Evolutionary conservation across 2,888 invertebrate species (phyloP), one percentile per base, ranked within the genome.

Genomic region (Neelides folsomi): DNA sequence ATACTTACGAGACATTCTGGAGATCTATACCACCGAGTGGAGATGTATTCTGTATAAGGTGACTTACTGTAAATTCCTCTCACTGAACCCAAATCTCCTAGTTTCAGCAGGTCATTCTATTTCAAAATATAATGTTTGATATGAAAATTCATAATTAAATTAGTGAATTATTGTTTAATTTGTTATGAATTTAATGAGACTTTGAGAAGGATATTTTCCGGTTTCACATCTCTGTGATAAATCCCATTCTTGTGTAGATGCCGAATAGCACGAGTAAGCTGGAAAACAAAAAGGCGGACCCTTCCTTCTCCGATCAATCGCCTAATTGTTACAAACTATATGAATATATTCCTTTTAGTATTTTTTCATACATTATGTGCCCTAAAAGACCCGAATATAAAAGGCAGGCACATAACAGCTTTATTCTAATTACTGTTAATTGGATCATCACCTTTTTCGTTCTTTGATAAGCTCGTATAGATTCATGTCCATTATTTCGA

Each of bases 401-500:
- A n/a, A n/a, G n/a, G n/a, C n/a, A n/a, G 27, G 27, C 27, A 27
- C 27, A 27, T 5, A 27, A 27, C 27, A 5, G 3, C 7, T 27
- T 27, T 27, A 27, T 27, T 27, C 27, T 7, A 27, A 27, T 5
- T 19, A 34, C 13, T 3, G 7, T 12, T 20, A 13, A 52, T 20
- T 50, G 15, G 2, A 13, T 27, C 10, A 47, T 57, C 68, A 73
- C 71, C 71, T 70, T 65, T 71, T 74, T 65, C 73, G 70, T 65
- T 72, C 71, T 68, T 74, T 75, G 59, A 81, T 75, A 59, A 78
- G 71, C 64, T 81, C 81, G 67, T 79, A 79, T 59, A 81, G 71
- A 67, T 79, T 81, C 78, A 79, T 78, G 62, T 81, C 80, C 80
- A 81, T 80, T 46, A 81, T 67, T 66, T 81, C 80, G 66, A 80